Conservation (phyloP, 1,140 invertebrate genomes). For the Hylaeus volcanicus region DNA sequence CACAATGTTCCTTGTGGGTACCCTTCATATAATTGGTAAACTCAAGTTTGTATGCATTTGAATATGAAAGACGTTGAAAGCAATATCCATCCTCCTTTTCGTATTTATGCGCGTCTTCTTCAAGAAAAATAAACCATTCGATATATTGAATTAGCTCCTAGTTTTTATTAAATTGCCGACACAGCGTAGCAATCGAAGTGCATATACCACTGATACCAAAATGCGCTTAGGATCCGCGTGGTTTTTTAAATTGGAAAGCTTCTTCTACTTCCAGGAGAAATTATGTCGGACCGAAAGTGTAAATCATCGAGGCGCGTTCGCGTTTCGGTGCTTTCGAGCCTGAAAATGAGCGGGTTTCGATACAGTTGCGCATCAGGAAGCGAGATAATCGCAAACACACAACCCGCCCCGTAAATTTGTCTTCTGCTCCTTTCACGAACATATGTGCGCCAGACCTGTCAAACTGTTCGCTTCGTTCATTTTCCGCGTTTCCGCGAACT, state of each 20-base stretch:
- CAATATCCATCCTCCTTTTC: no score
- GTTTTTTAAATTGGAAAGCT: not conserved
- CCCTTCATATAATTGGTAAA: no score
- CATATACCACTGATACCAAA: not conserved
- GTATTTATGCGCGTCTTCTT: not conserved
- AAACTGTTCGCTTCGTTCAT: conserved; percentile 47
- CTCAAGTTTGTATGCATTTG: no score
- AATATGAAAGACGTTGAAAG: no score
- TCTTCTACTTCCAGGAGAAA: not conserved
- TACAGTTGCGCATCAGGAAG: not conserved
- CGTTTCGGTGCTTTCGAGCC: not conserved
- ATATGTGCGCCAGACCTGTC: conserved; percentile 28
- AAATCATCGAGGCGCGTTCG: not conserved
- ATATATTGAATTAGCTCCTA: conserved; percentile 8
- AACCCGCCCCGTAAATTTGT: conserved; percentile 19
- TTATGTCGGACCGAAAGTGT: conserved; percentile 1
- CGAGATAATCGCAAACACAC: not conserved
- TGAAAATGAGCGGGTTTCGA: not conserved
- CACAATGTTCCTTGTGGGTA: no score
- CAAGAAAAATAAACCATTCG: not conserved
- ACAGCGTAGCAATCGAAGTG: no score
- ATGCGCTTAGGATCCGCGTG: no score
- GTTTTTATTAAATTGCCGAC: not conserved
- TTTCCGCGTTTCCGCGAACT: conserved; percentile 36
- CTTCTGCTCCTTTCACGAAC: conserved; percentile 30